Evolutionary conservation across 1,140 invertebrate genomes (phyloP), one percentile per base, ranked within the genome.

Genomic region (Maniola jurtina): DNA sequence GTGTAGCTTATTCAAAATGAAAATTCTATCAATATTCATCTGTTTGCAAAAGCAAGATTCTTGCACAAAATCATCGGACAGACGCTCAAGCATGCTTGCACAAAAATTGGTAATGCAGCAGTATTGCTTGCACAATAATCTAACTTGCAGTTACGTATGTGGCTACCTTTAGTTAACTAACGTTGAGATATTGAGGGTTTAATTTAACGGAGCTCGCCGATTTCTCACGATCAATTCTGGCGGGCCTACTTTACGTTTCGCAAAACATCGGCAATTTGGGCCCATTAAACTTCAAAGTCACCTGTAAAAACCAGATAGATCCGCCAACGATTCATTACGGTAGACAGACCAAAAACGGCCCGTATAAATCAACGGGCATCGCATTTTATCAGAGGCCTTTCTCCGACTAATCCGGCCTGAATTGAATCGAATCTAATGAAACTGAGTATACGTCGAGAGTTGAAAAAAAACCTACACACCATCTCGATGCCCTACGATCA

Each of bases 381-480:
- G 79, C 81, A 79, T 84, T 86, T 83, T 84, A 83, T 85, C 84
- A 81, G 77, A 77, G 80, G 76, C 82, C 83, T 86, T 81, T 86
- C 80, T 80, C 81, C 79, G 76, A 79, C 84, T 85, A 84, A 88
- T 86, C 81, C 84, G 80, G 77, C 72, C 82, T 75, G 84, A 89
- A 84, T 88, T 84, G 82, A 87, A 89, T 83, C 79, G 81, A 81
- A 88, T 89, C 85, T 89, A 89, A 89, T 89, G 84, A 89, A 89
- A 84, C 77, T 71, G 69, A 77, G 75, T 72, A 87, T 82, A 86
- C 79, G 77, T 79, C 33, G 62, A 55, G 56, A 40, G 35, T 61
- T n/a, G 63, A 64, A 71, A 77, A 83, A 80, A 85, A 82, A 80
- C 25, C 75, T 72, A 75, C 76, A 79, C 72, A 63, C 64, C 75